Evolutionary conservation across 2,797 vertebrate genomes (phyloP), one percentile per base, ranked within the genome.

Genomic region (Coregonus ussuriensis): DNA sequence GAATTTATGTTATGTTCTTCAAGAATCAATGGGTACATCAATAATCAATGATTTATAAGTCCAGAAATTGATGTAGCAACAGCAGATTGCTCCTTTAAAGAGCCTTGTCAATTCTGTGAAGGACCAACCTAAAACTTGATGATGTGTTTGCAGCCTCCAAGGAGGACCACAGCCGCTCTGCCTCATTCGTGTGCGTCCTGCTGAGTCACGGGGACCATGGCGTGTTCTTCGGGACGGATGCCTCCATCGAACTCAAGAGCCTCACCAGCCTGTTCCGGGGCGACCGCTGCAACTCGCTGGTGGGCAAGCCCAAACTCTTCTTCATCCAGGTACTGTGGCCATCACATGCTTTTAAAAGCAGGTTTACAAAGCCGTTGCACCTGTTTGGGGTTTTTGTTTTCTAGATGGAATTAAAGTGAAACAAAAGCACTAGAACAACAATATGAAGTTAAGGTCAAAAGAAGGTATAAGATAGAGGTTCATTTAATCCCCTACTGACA

Each of bases 171-270:
- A 91, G 92, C 63, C 0, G 21, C 74, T 88, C 77, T 0, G 93
- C 95, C 37, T 95, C 94, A 0, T 91, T 95, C 0, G 79, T 93
- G 65, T 95, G 94, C 13, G 88, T 94, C 68, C 78, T 95, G 76
- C 74, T 95, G 84, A 95, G 95, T 88, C 95, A 95, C 0, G 95
- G 95, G 9, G 95, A 95, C 3, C 93, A 95, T n/a, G 94, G 90
- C 0, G 75, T 94, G 75, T 91, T 95, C 80, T 95, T 89, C 0
- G 95, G 95, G 1, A 95, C 92, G 0, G 94, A 95, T 16, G 81
- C 82, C 25, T 77, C 89, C 0, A 0, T 95, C 3, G 84, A 93
- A 54, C 83, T 95, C 0, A 92, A 88, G 71, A 13, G 9, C 29
- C 83, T 95, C 31, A 94, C 94, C 0, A 90, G 93, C 5, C 90